Evolutionary conservation across 2,797 vertebrate genomes (phyloP), one percentile per base, ranked within the genome.

Genomic region (Hylomyscus alleni): DNA sequence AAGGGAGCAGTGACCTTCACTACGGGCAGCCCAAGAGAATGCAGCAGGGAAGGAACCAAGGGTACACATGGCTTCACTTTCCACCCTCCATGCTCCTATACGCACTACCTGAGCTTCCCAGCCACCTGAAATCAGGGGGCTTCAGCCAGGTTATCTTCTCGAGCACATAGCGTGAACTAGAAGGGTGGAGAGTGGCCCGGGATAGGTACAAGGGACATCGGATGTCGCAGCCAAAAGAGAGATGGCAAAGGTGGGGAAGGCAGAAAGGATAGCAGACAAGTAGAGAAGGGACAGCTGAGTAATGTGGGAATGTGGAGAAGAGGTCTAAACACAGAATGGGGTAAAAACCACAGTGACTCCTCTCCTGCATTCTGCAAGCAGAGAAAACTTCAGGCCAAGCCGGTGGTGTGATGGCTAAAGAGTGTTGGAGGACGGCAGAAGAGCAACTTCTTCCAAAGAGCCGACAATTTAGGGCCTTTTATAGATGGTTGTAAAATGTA

Each of bases 381-480:
- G 75, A 75, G 47, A 37, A 65, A 89, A 34, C 56, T 85, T 88
- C 22, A 73, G 52, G 60, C 60, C 19, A 76, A 86, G 37, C 31
- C 34, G 47, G 14, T n/a, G 29, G 19, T 13, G 22, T 26, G 40
- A n/a, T 9, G 15, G 24, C 31, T 89, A 72, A 90, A 37, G 37
- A n/a, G 54, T 80, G 87, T 0, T 78, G 58, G 91, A 56, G 87
- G 80, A 89, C 5, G 19, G 65, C 56, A 83, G 19, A 93, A 82
- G 8, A 89, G 88, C 22, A 94, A 77, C 76, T 85, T 90, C 75
- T 97, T 93, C 81, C 91, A 95, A 58, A 94, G 76, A 92, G 80
- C 58, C 11, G 40, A 89, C 86, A 94, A 96, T 92, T 95, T 89
- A 82, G 65, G 76, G 88, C 26, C 89, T 95, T 97, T 95, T 97